These are phyloP conservation scores for Lepidurus apus DNA, from an alignment of 1,140 invertebrate species.

Conservation along the genomic window DNA sequence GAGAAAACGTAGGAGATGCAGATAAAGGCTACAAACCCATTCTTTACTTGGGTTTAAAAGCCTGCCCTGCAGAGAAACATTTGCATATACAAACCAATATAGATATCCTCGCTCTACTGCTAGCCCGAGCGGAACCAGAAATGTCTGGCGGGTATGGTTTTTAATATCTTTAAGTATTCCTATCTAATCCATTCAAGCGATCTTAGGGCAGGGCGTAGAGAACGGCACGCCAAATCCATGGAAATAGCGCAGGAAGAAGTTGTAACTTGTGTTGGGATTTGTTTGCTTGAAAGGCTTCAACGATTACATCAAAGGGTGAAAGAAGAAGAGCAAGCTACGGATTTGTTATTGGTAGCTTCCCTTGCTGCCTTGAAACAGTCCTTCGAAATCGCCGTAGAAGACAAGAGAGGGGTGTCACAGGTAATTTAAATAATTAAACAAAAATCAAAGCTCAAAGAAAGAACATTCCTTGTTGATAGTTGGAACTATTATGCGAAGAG, in stretches of 20 bases:
- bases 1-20: slow-evolving; percentile 71
- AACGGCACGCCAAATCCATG: slow-evolving; percentile 87
- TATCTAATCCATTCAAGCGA: not conserved
- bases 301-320: slow-evolving; percentile 73
- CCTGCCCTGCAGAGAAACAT: slow-evolving; percentile 76
- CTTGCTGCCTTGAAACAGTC: slow-evolving; percentile 78
- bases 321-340: slow-evolving; percentile 85
- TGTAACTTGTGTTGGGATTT: slow-evolving; percentile 83
- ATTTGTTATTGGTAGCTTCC: slow-evolving; percentile 80
- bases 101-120: slow-evolving; percentile 79
- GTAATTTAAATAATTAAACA: not conserved
- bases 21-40: slow-evolving; percentile 83
- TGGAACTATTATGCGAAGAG: slow-evolving; percentile 74
- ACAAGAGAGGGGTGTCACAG: slow-evolving; percentile 80
- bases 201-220: slow-evolving; percentile 54
- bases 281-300: slow-evolving; percentile 80
- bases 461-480: slow-evolving; percentile 37
- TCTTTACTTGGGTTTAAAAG: slow-evolving; percentile 76
- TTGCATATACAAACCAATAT: slow-evolving; percentile 79
- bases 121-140: slow-evolving; percentile 82
- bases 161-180: slow-evolving; percentile 31
- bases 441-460: not conserved
- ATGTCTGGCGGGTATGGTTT: slow-evolving; percentile 62
- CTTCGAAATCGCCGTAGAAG: slow-evolving; percentile 80
- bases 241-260: slow-evolving; percentile 95